phyloP scores from a whole-genome alignment of 1,140 invertebrate genomes.

The Drosophila kurseongensis region DNA sequence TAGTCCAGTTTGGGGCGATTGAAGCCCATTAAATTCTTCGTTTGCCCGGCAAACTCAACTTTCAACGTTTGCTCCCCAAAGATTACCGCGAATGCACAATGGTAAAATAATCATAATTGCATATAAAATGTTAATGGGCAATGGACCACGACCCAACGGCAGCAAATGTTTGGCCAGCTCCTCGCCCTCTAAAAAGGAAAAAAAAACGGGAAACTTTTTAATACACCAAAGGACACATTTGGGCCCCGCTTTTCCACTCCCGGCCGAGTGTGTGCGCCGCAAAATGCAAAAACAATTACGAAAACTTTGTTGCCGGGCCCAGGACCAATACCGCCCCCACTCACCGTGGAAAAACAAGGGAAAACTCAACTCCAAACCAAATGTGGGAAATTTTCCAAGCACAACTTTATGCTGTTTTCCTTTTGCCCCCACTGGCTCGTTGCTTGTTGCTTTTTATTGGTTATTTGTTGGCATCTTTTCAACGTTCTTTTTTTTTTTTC shows the following conservation, averaged over 20 bases:
- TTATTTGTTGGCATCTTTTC: conserved; percentile 54
- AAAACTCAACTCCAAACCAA: conserved; percentile 67
- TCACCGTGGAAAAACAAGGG: conserved; percentile 12
- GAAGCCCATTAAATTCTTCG: conserved; percentile 63
- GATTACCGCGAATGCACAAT: conserved; percentile 82
- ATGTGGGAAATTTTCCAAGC: conserved; percentile 73
- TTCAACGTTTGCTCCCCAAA: conserved; percentile 74
- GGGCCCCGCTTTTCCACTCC: conserved; percentile 44
- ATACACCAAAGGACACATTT: conserved; percentile 83
- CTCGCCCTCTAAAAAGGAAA: conserved; percentile 11
- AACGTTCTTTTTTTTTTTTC: conserved; percentile 55
- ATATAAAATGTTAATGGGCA: conserved; percentile 83
- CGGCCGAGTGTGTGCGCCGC: conserved; percentile 55
- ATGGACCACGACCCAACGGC: conserved; percentile 53
- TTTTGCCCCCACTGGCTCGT: conserved; percentile 34
- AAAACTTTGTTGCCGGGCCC: conserved; percentile 65
- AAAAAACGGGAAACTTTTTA: conserved; percentile 70
- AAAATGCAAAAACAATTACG: conserved; percentile 82
- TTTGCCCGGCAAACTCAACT: conserved; percentile 48
- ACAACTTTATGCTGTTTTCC: conserved; percentile 66
- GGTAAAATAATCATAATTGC: conserved; percentile 83
- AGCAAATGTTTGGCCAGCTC: conserved; percentile 26
- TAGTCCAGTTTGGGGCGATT: conserved; percentile 24
- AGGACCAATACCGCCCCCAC: background rate
- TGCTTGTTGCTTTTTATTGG: conserved; percentile 76